Conservation (phyloP, 2,797 vertebrate genomes). For the Lycodopsis pacificus region DNA sequence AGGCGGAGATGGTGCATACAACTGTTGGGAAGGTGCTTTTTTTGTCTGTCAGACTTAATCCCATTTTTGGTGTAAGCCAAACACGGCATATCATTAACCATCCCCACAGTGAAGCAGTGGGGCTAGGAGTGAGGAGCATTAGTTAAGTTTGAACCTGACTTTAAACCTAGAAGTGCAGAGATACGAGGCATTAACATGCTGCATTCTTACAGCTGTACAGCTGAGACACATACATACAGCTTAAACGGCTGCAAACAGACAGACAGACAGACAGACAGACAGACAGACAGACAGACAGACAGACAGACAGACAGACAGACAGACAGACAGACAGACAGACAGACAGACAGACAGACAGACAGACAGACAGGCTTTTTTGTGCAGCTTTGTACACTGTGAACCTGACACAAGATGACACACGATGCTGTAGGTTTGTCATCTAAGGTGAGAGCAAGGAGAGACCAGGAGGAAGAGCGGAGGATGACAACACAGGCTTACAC, state of each 20-base stretch:
- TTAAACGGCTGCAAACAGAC: slow-evolving; percentile 27
- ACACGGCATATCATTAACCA: background rate
- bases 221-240: slow-evolving; percentile 8
- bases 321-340: slow-evolving; percentile 24
- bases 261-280: background rate
- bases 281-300: too few relatives aligned
- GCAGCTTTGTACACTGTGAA: background rate
- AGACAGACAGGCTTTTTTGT: slow-evolving; percentile 17
- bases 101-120: background rate
- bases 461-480: background rate
- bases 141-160: background rate
- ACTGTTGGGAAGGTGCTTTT: background rate
- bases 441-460: background rate
- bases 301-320: background rate
- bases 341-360: too few relatives aligned
- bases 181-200: slow-evolving; percentile 6
- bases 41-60: background rate
- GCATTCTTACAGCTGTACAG: slow-evolving; percentile 1
- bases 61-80: background rate
- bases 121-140: background rate
- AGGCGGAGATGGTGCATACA: background rate
- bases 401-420: background rate
- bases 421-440: background rate
- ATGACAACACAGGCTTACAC: background rate
- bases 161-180: background rate